Evolutionary conservation across 2,113 vertebrate species (phyloP).

Genomic region (Meriones unguiculatus): DNA sequence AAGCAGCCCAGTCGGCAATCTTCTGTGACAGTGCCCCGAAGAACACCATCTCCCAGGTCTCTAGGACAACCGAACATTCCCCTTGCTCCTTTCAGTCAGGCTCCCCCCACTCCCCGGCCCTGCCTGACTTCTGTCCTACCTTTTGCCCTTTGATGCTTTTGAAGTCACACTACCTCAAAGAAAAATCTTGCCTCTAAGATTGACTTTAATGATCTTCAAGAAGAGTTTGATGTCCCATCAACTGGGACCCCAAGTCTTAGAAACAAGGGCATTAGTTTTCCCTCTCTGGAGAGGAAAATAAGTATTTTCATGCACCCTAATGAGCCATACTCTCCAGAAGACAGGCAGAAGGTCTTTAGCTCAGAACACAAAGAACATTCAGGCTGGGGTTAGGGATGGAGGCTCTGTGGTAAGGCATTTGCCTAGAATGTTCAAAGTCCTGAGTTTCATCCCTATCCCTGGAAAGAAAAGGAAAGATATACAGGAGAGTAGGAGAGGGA

Average conservation of each 20-base stretch:
- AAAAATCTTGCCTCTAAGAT: background rate
- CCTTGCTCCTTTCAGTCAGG: background rate
- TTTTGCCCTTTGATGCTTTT: background rate
- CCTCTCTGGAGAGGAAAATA: background rate
- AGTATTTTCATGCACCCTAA: background rate
- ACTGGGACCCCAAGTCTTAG: background rate
- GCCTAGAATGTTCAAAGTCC: background rate
- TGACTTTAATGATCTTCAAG: background rate
- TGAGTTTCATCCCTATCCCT: background rate
- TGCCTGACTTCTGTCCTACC: background rate
- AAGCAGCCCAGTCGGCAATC: background rate
- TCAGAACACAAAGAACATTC: background rate
- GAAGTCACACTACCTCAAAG: background rate
- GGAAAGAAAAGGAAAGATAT: background rate
- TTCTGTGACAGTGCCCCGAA: background rate
- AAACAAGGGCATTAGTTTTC: background rate
- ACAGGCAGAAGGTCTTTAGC: background rate
- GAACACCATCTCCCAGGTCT: too few species aligned
- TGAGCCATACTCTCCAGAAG: background rate
- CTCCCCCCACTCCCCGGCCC: background rate
- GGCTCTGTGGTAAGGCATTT: background rate
- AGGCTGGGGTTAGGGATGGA: background rate
- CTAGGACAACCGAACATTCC: background rate
- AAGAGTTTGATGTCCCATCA: constrained; percentile 7
- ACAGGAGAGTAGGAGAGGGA: background rate